phyloP scores from a whole-genome alignment of 2,888 invertebrate genomes.

The Spisula subtruncata region DNA sequence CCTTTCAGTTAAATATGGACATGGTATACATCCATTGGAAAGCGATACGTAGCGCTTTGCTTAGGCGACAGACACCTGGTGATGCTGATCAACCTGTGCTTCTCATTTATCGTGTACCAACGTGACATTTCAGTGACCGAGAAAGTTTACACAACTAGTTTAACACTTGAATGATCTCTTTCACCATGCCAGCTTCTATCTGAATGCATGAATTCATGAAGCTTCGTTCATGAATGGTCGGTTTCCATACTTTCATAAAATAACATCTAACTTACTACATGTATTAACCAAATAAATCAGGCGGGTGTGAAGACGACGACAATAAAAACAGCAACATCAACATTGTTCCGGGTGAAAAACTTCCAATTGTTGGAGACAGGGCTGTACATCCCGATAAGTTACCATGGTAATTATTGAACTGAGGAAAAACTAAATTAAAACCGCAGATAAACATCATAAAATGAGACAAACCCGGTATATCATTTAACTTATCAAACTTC shows the following conservation, averaged over 20 bases:
- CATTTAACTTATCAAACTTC: background rate
- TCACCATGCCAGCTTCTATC: background rate
- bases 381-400: slow-evolving; percentile 44
- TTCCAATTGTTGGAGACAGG: slow-evolving; percentile 35
- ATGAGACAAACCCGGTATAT: background rate
- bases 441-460: slow-evolving; percentile 46
- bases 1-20: no score
- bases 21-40: no score
- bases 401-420: slow-evolving; percentile 41
- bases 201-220: background rate
- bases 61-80: no score
- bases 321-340: slow-evolving; percentile 24
- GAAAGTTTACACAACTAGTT: background rate
- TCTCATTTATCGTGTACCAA: no score
- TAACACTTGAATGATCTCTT: background rate
- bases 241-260: no score
- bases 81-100: no score
- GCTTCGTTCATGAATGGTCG: background rate
- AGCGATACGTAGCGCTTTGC: no score
- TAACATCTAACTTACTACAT: background rate
- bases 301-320: background rate
- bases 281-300: background rate
- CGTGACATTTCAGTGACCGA: background rate
- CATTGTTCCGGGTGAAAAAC: slow-evolving; percentile 22
- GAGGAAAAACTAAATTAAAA: slow-evolving; percentile 40